Evolutionary conservation across 2,888 invertebrate genomes (phyloP), one percentile per base, ranked within the genome.

Genomic region (Cataglyphis cursor): DNA sequence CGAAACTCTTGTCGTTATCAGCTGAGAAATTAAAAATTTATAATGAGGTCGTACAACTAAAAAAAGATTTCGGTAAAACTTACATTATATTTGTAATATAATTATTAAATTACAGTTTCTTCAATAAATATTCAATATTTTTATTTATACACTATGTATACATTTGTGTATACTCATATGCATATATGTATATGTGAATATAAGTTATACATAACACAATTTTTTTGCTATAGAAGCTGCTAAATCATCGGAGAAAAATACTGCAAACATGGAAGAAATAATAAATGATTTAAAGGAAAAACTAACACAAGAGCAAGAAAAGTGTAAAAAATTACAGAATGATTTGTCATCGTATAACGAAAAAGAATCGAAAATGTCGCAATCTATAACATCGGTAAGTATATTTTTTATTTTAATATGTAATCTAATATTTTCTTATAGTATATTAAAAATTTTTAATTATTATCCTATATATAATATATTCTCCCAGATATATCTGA

Each of bases 261-360:
- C 96, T 24, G 93, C 93, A 57, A 94, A 96, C 94, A 96, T 97
- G 90, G 97, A 97, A 91, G 96, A 96, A 64, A 95, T 96, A 3
- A 97, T 97, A 92, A 96, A 96, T 85, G 96, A 97, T 88, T 95
- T 97, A 86, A 96, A 96, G 89, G 95, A 95, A 44, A 95, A 95
- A 76, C 88, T 95, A 18, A 87, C 91, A n/a, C 88, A 91, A 62
- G 96, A 97, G 93, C 97, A 96, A 87, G 97, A 96, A 90, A 96
- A 96, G 93, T 95, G 96, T 78, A 96, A 96, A 68, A 96, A 96
- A 90, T 92, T 97, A 51, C 96, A 96, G 90, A 96, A 96, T 92
- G 96, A 96, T 85, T 89, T 94, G 61, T 85, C 90, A n/a, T 85
- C 89, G 61, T 88, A 91, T 35, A 86, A 88, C 0, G 95, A 94